Percentiles rank a stretch among this genome's conserved stretches.
Conservation (phyloP, 1,140 invertebrate genomes). For the Telenomus remus region DNA sequence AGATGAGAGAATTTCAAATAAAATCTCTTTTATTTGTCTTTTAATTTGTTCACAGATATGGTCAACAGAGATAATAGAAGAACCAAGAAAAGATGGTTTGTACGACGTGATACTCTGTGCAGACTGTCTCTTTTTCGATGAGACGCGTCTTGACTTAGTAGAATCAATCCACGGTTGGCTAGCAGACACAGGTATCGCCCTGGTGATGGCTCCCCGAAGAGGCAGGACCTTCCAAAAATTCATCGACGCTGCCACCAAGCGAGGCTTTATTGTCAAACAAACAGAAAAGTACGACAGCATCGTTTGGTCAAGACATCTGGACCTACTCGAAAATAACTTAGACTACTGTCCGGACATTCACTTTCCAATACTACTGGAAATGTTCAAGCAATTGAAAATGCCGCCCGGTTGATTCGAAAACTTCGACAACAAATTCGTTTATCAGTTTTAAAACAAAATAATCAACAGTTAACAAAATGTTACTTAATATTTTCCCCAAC, state of each 20-base stretch:
- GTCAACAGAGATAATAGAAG: slow-evolving; percentile 58
- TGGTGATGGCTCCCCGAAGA: slow-evolving; percentile 86
- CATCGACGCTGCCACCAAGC: slow-evolving; percentile 77
- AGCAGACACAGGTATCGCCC: slow-evolving; percentile 79
- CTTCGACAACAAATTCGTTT: no score
- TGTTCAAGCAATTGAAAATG: slow-evolving; percentile 70
- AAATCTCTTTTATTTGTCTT: no score
- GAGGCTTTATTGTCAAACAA: slow-evolving; percentile 78
- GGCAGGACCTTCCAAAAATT: slow-evolving; percentile 84
- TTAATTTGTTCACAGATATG: slow-evolving; percentile 60
- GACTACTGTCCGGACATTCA: slow-evolving; percentile 83
- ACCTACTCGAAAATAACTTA: slow-evolving; percentile 76
- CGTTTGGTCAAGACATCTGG: slow-evolving; percentile 81
- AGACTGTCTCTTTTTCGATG: slow-evolving; percentile 90
- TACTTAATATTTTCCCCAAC: no score
- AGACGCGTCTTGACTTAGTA: slow-evolving; percentile 82
- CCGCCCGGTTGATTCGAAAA: slow-evolving; percentile 61
- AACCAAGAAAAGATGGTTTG: slow-evolving; percentile 49
- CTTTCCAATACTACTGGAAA: slow-evolving; percentile 80
- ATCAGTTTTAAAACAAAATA: no score
- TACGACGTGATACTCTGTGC: slow-evolving; percentile 86
- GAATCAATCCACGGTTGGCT: slow-evolving; percentile 82
- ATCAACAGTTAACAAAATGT: no score
- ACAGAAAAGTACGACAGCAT: slow-evolving; percentile 78
- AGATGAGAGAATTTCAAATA: background rate